Conservation (phyloP, 2,888 invertebrate species). For the Seira sanloemensis region DNA sequence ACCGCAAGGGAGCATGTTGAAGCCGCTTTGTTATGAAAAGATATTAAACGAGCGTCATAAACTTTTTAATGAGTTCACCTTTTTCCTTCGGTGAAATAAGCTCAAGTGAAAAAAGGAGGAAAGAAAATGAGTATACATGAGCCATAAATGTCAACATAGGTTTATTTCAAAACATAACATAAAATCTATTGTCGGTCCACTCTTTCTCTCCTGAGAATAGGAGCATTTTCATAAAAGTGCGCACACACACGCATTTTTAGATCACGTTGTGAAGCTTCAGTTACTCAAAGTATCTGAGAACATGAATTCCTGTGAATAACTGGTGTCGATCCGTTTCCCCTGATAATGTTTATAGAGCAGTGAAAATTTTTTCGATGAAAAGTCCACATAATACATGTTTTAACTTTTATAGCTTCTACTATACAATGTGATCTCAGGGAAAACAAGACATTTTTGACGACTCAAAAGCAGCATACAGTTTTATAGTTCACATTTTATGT, state of each 20-base stretch:
- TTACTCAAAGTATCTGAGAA: constrained; percentile 15
- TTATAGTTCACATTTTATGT: constrained; percentile 30
- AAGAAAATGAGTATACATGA: constrained; percentile 60
- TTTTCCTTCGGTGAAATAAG: constrained; percentile 60
- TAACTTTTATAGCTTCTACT: constrained; percentile 39
- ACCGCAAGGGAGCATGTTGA: constrained; percentile 10
- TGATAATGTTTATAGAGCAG: constrained; percentile 39
- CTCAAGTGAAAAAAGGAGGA: constrained; percentile 58
- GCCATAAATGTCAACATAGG: constrained; percentile 62
- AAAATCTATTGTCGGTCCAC: constrained; percentile 59
- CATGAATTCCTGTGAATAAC: constrained; percentile 7
- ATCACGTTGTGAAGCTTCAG: background rate
- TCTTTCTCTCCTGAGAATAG: constrained; percentile 50
- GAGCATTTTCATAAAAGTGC: background rate
- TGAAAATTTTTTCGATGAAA: constrained; percentile 55
- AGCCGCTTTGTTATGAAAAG: constrained; percentile 61
- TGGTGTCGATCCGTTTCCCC: constrained; percentile 27
- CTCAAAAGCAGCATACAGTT: constrained; percentile 33
- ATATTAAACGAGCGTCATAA: constrained; percentile 62
- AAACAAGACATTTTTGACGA: constrained; percentile 52
- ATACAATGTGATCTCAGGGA: constrained; percentile 27
- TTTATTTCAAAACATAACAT: constrained; percentile 63
- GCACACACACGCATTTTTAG: background rate
- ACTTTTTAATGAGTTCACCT: constrained; percentile 65
- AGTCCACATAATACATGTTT: constrained; percentile 28